phyloP scores from a whole-genome alignment of 2,113 vertebrate species.

The Aspiorhynchus laticeps region DNA sequence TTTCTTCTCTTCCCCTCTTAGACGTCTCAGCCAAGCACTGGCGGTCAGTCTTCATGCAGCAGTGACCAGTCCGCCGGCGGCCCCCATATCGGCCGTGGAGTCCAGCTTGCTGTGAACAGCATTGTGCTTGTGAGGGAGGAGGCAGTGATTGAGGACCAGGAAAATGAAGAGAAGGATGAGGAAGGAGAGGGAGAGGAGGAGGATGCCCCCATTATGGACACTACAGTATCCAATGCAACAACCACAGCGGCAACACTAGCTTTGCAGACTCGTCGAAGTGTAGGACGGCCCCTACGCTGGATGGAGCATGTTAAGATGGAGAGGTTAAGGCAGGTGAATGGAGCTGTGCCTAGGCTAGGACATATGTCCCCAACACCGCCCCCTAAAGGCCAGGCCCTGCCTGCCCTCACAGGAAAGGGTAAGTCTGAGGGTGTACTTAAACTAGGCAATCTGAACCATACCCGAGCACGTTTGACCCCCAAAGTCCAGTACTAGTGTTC shows the following conservation, averaged over 20 bases:
- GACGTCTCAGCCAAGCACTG: conserved; percentile 99
- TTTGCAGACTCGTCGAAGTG: conserved; percentile 89
- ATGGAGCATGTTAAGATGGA: conserved; percentile 98
- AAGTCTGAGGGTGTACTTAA: conserved; percentile 57
- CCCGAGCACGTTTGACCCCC: neutral
- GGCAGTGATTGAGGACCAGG: conserved; percentile 64
- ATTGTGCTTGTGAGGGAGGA: conserved; percentile 72
- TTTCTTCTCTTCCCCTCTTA: conserved; percentile 60
- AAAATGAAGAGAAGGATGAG: conserved; percentile 72
- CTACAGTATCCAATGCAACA: conserved; percentile 93
- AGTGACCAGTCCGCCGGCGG: conserved; percentile 97
- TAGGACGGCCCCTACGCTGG: conserved; percentile 90
- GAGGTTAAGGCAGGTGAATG: conserved; percentile 97
- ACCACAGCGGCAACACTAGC: conserved; percentile 84
- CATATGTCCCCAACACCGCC: conserved; percentile 90
- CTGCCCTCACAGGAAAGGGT: conserved; percentile 91
- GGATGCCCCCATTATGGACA: conserved; percentile 94
- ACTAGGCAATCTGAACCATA: neutral
- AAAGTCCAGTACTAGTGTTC: neutral
- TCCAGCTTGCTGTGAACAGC: conserved; percentile 93
- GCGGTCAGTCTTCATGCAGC: conserved; percentile 99
- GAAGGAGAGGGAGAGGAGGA: conserved; percentile 83
- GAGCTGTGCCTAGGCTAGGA: conserved; percentile 88
- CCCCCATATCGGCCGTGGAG: conserved; percentile 96
- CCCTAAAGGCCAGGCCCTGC: conserved; percentile 83